Conservation (phyloP, 2,113 vertebrate genomes). For the Rhinoptilus africanus region DNA sequence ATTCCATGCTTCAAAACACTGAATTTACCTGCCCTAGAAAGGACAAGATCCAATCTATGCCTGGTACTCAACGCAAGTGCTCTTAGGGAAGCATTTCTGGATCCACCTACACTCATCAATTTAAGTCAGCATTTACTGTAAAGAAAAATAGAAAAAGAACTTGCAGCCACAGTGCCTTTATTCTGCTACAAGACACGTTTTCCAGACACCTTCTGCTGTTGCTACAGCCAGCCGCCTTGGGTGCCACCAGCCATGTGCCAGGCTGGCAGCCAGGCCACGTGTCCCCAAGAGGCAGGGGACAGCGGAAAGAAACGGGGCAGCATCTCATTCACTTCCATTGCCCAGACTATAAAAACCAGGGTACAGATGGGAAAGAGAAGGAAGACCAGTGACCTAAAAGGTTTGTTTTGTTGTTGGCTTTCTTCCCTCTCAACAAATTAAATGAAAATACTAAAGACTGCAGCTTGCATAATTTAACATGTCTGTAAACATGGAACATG, state of each 20-base stretch:
- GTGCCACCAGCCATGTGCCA: neutral
- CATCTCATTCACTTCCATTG: neutral
- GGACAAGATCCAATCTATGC: neutral
- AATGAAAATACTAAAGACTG: slow-evolving; percentile 38
- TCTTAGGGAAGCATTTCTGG: neutral
- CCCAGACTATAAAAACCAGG: neutral
- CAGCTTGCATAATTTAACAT: slow-evolving; percentile 60
- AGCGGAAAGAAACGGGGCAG: neutral
- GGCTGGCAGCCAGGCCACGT: accelerated
- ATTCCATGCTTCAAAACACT: neutral
- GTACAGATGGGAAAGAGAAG: neutral
- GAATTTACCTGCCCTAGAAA: neutral
- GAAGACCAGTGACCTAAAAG: neutral
- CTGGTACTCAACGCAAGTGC: neutral
- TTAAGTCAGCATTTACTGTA: neutral
- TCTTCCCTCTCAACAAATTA: neutral
- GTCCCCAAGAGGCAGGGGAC: neutral
- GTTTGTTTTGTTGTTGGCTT: neutral
- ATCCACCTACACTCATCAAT: neutral
- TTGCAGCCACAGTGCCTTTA: neutral
- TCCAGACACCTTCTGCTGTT: neutral
- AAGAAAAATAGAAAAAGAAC: neutral
- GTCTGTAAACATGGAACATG: slow-evolving; percentile 47
- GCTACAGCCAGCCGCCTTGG: neutral
- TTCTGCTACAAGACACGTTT: neutral